Conservation (phyloP, 2,888 invertebrate species). For the Belgica antarctica region DNA sequence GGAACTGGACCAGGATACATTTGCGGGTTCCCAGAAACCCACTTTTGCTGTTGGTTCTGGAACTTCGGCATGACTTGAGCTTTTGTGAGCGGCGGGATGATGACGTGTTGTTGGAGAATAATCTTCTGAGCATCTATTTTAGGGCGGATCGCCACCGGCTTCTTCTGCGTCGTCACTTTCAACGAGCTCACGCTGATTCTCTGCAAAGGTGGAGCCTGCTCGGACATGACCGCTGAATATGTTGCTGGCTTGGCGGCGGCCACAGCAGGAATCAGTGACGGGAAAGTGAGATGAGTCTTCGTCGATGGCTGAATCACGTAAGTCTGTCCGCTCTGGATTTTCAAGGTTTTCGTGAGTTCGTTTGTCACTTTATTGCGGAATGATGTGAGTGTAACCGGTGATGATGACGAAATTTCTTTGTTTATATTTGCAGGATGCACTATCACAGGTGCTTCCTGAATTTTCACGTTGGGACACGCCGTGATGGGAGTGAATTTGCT, state of each 20-base stretch:
- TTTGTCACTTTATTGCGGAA: not conserved
- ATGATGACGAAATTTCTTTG: not conserved
- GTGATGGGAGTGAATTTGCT: not conserved
- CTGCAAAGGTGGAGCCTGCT: no score
- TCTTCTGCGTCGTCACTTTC: no score
- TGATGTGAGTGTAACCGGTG: not conserved
- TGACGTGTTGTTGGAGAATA: not conserved
- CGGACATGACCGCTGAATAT: no score
- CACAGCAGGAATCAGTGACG: not conserved
- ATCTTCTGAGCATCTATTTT: not conserved
- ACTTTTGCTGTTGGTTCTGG: not conserved
- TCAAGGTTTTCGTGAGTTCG: not conserved
- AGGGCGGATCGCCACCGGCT: slow-evolving; percentile 7
- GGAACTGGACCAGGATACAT: not conserved
- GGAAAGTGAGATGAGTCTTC: no score
- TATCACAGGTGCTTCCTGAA: not conserved
- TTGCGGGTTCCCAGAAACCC: not conserved
- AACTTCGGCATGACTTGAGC: not conserved
- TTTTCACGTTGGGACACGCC: not conserved
- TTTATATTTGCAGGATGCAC: not conserved
- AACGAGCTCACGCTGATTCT: no score
- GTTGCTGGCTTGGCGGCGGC: no score
- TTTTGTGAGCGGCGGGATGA: not conserved
- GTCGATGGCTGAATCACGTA: no score
- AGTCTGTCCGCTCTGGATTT: no score